A percentile compares a stretch with the other conserved stretches of the same genome.
Conservation (phyloP, 2,888 invertebrate genomes). For the Drosophila fungiperda region DNA sequence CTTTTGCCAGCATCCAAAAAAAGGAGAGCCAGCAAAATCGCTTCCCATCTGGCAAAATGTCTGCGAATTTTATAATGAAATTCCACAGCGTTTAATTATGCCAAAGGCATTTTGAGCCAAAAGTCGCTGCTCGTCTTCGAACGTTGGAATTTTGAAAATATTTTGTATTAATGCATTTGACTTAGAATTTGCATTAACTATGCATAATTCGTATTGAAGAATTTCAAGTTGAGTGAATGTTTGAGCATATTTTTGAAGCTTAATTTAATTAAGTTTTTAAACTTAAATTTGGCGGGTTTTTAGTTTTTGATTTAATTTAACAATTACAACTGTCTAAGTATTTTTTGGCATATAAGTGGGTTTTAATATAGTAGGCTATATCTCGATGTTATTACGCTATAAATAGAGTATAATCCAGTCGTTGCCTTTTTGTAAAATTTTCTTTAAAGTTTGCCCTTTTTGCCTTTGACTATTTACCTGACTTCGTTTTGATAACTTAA, state of each 20-base stretch:
- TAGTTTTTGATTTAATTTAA: background rate
- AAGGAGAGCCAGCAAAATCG: conserved; percentile 34
- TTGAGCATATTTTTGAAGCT: background rate
- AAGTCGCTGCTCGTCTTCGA: conserved; percentile 34
- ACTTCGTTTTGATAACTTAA: background rate
- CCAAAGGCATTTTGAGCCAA: conserved; percentile 45
- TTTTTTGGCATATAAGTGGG: background rate
- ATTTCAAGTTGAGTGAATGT: conserved; percentile 4
- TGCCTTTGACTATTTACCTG: background rate
- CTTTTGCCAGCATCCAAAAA: conserved; percentile 9
- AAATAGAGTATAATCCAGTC: background rate
- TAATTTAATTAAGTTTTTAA: background rate
- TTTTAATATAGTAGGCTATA: background rate
- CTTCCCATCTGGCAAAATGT: conserved; percentile 47
- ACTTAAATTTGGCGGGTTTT: background rate
- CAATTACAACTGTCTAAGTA: background rate
- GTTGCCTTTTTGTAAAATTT: background rate
- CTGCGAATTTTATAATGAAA: conserved; percentile 76
- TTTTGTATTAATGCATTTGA: conserved; percentile 22
- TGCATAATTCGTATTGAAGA: background rate
- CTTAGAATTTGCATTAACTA: conserved; percentile 21
- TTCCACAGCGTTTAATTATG: conserved; percentile 74
- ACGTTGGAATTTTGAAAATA: conserved; percentile 39
- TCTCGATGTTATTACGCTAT: no score
- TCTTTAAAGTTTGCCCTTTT: background rate